Evolutionary conservation across 2,888 invertebrate genomes (phyloP).

Genomic region (Leucozona laternaria): DNA sequence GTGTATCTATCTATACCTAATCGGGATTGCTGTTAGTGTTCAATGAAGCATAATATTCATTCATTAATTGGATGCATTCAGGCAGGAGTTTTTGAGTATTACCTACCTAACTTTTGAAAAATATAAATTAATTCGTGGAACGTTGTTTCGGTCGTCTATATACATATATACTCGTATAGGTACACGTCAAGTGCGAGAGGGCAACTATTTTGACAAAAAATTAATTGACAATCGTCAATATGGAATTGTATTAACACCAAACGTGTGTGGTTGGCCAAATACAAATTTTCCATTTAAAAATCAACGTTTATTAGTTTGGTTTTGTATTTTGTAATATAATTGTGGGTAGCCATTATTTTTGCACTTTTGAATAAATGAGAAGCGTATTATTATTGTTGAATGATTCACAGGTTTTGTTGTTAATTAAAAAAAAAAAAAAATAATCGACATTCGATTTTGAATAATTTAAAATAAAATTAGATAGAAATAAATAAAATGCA

Average conservation of each 20-base stretch:
- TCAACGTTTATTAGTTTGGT: constrained; percentile 19
- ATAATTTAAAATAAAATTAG: not conserved
- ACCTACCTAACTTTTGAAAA: not conserved
- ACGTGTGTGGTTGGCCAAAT: constrained; percentile 23
- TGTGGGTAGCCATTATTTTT: constrained; percentile 19
- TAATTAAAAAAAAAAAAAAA: not conserved
- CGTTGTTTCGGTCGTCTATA: not conserved
- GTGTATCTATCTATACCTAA: constrained; percentile 23
- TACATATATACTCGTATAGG: too few species aligned
- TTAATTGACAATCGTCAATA: constrained; percentile 12
- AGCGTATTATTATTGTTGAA: not conserved
- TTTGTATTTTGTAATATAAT: constrained; percentile 11
- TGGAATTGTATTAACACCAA: constrained; percentile 23
- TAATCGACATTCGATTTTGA: not conserved
- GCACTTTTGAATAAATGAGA: not conserved
- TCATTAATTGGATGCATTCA: constrained; percentile 43
- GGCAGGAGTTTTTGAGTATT: constrained; percentile 1
- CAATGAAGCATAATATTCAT: constrained; percentile 24
- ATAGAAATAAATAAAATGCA: not conserved
- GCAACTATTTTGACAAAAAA: not conserved
- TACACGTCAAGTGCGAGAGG: not conserved
- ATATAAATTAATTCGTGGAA: constrained; percentile 10
- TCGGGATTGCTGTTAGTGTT: constrained; percentile 35
- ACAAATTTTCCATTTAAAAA: constrained; percentile 22
- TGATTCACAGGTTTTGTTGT: not conserved